phyloP scores from a whole-genome alignment of 1,140 invertebrate genomes.

The Nautilus pompilius region DNA sequence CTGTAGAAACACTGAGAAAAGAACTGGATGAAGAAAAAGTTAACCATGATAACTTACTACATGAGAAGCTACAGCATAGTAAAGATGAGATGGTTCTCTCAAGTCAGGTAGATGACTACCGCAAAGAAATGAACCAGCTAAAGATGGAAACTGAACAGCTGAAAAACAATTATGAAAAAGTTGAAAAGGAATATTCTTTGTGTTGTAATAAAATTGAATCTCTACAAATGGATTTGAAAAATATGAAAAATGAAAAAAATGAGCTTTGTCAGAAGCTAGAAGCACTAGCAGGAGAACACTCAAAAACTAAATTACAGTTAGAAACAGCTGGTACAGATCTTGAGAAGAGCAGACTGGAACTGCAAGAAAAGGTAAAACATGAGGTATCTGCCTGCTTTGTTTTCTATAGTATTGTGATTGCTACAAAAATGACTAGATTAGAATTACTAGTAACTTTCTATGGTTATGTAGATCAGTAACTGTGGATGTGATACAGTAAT shows the following conservation, averaged over 20 bases:
- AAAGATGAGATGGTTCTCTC: constrained; percentile 34
- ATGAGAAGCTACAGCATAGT: constrained; percentile 30
- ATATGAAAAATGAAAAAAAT: constrained; percentile 24
- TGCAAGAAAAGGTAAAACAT: constrained; percentile 34
- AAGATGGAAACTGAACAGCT: constrained; percentile 17
- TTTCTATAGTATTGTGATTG: too few relatives aligned
- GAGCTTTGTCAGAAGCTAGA: constrained; percentile 3
- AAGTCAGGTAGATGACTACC: constrained; percentile 25
- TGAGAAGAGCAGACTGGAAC: background rate
- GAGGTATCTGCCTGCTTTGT: too few relatives aligned
- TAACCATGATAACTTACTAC: constrained; percentile 36
- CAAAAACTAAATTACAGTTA: too few relatives aligned
- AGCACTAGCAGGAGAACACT: constrained; percentile 5
- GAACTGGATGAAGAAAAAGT: constrained; percentile 27
- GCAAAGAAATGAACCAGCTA: constrained; percentile 21
- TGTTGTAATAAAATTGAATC: constrained; percentile 13
- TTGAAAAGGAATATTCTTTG: constrained; percentile 2
- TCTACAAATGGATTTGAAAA: constrained; percentile 23
- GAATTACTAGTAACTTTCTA: too few relatives aligned
- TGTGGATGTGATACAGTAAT: too few relatives aligned
- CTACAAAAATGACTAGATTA: too few relatives aligned
- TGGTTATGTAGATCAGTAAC: too few relatives aligned
- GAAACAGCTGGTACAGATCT: too few relatives aligned
- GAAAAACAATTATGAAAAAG: constrained; percentile 23
- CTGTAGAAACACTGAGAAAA: constrained; percentile 33